Evolutionary conservation across 2,797 vertebrate species (phyloP), one percentile per base, ranked within the genome.

Genomic region (Pseudochromis fuscus): DNA sequence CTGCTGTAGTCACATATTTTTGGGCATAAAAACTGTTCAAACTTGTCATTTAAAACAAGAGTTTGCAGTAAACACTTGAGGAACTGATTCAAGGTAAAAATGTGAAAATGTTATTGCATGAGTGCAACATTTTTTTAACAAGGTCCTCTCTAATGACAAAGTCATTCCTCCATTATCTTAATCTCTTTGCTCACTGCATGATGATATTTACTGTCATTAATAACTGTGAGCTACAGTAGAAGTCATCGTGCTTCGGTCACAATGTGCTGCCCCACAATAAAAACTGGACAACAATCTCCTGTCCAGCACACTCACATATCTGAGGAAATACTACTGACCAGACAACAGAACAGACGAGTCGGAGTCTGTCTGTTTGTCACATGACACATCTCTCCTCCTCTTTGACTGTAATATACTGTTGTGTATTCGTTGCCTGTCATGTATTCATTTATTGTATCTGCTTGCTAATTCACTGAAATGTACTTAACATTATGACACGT

Each of bases 391-490:
- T 53, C 50, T 46, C 21, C 33, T 46, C 31, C 7, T 24, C 5
- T 42, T 11, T 25, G 58, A 57, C 37, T 74, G 4, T 28, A 66
- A 63, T 49, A 56, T 52, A 33, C 25, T 67, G 52, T 49, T 30
- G 35, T 30, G 18, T 46, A 58, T 19, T 81, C 24, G 59, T 49
- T 27, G 10, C 1, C 2, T 51, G 56, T 64, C 51, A 52, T 4
- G 9, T 61, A 27, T 65, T 72, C 30, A 71, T 69, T 61, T 53
- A 24, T 51, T 66, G 45, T 51, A 56, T 84, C 35, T 73, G 44
- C 57, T 77, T 81, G 68, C 77, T 86, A 78, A 82, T 79, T 78
- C 74, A 75, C 25, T 60, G 31, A 84, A 88, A 79, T 85, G 57
- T 72, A 68, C 62, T 85, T 57, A 70, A 81, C 72, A 84, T 66